Percentiles rank a stretch among this genome's conserved stretches.
phyloP scores from a whole-genome alignment of 2,113 vertebrate species.

The Ptyas mucosa region DNA sequence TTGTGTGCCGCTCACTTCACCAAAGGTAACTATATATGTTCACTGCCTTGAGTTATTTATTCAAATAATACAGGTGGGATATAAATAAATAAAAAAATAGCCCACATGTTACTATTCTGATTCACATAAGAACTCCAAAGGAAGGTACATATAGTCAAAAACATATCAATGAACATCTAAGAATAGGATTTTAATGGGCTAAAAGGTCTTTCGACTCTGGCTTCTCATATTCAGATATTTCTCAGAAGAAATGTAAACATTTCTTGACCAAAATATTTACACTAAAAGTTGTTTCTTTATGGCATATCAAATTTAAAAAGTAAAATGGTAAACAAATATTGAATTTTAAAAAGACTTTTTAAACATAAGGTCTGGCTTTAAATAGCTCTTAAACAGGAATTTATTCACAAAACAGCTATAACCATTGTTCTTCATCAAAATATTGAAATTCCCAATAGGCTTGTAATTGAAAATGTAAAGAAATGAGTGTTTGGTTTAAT shows the following conservation, averaged over 20 bases:
- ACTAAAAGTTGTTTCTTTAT: not conserved
- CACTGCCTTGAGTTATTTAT: too few species aligned
- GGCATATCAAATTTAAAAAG: not conserved
- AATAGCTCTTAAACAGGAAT: not conserved
- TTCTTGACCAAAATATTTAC: not conserved
- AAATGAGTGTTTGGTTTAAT: not conserved
- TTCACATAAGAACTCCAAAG: not conserved
- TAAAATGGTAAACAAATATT: not conserved
- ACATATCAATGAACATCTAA: not conserved
- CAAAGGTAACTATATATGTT: too few species aligned
- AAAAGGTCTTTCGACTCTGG: not conserved
- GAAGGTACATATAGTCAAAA: not conserved
- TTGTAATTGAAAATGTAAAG: not conserved
- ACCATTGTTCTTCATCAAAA: not conserved
- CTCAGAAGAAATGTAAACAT: not conserved
- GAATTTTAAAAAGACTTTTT: not conserved
- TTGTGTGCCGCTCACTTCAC: too few species aligned
- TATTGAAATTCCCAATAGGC: not conserved
- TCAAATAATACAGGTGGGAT: too few species aligned
- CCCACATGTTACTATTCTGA: not conserved
- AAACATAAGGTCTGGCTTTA: not conserved
- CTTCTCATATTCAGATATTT: not conserved
- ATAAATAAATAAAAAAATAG: not conserved
- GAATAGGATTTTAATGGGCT: not conserved
- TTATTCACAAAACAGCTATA: not conserved